Evolutionary conservation across 2,797 vertebrate genomes (phyloP).

Genomic region (Acridotheres tristis): DNA sequence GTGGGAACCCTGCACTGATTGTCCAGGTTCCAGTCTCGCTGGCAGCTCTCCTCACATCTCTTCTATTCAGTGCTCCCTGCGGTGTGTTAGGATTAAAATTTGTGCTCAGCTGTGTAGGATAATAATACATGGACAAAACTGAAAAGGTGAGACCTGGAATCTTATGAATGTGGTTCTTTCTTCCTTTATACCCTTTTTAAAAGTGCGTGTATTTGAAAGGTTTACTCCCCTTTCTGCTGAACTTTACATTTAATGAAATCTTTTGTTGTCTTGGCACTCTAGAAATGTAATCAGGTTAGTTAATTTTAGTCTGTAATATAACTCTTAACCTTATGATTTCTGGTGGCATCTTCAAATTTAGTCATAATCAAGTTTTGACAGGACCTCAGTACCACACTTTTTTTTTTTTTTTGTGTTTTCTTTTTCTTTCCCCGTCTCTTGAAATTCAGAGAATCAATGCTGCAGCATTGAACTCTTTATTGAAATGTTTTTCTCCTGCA

Average conservation of each 20-base stretch:
- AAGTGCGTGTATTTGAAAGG: background rate
- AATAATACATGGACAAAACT: background rate
- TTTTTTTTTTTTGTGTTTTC: no score
- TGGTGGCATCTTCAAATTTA: background rate
- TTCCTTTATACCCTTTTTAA: background rate
- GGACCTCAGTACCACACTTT: background rate
- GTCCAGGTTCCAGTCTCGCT: background rate
- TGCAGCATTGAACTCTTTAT: background rate
- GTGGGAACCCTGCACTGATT: background rate
- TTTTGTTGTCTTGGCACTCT: background rate
- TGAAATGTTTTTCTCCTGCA: background rate
- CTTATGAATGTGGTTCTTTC: background rate
- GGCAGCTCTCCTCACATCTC: background rate
- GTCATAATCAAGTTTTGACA: background rate
- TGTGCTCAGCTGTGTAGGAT: constrained; percentile 2
- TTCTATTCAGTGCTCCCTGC: background rate
- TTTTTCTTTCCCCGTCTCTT: fast-evolving
- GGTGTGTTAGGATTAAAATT: background rate
- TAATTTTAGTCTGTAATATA: background rate
- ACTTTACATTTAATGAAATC: constrained; percentile 3
- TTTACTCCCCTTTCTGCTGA: background rate
- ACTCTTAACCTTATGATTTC: background rate
- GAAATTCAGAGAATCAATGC: background rate
- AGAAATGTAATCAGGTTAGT: background rate
- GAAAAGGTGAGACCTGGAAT: constrained; percentile 16